These are phyloP conservation scores for Drosophila elegans DNA, from an alignment of 1,140 invertebrate species.

Conservation along the genomic window DNA sequence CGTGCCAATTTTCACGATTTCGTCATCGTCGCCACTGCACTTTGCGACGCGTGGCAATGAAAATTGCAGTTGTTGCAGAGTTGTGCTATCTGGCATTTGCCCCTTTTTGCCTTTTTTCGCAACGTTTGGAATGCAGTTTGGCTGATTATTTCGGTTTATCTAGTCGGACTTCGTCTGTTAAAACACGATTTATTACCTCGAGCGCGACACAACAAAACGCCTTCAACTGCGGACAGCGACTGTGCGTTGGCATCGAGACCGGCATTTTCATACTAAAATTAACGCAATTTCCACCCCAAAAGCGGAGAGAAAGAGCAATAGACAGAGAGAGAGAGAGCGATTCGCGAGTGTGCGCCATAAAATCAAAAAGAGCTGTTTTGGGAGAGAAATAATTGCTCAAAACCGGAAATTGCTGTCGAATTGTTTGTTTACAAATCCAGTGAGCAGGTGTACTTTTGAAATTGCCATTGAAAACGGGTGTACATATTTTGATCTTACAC, in stretches of 20 bases:
- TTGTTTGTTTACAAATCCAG: constrained; percentile 15
- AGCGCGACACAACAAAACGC: constrained; percentile 36
- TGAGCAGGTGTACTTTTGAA: neutral
- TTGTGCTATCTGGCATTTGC: neutral
- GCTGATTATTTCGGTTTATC: constrained; percentile 43
- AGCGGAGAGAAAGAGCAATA: neutral
- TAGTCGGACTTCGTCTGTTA: constrained; percentile 2
- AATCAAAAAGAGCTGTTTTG: neutral
- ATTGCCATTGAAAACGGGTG: neutral
- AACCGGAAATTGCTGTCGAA: constrained; percentile 15
- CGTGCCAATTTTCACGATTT: constrained; percentile 47
- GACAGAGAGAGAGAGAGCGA: constrained; percentile 6
- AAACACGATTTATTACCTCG: constrained; percentile 31
- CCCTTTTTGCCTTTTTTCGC: constrained; percentile 4
- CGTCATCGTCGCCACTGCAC: constrained; percentile 18
- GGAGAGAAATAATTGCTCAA: constrained; percentile 15
- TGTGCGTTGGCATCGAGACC: constrained; percentile 47
- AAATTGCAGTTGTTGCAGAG: constrained; percentile 14
- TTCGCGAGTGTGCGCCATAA: constrained; percentile 17
- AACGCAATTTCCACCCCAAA: constrained; percentile 43
- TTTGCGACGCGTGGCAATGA: constrained; percentile 37
- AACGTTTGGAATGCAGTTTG: constrained; percentile 37
- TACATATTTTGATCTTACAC: neutral
- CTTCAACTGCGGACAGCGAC: constrained; percentile 26
- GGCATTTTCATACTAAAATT: constrained; percentile 46